Evolutionary conservation across 2,888 invertebrate species (phyloP).

Genomic region (Noctua fimbriata): DNA sequence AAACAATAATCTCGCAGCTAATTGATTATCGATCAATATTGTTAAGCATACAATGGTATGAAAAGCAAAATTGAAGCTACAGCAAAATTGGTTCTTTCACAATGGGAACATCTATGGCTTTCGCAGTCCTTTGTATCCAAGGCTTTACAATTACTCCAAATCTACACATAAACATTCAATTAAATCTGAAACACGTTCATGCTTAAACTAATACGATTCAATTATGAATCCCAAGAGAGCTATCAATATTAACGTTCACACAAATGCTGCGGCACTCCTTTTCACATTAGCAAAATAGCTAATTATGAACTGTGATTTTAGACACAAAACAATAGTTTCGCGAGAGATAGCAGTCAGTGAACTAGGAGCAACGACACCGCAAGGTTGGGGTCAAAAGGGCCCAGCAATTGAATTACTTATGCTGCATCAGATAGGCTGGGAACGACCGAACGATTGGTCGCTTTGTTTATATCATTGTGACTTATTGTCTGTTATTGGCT

Average conservation of each 20-base stretch:
- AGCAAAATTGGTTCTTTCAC: slow-evolving; percentile 13
- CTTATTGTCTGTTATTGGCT: slow-evolving; percentile 59
- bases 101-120: slow-evolving; percentile 13
- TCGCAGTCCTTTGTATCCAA: neutral
- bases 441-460: slow-evolving; percentile 48
- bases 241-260: neutral
- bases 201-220: neutral
- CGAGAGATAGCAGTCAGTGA: slow-evolving; percentile 48
- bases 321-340: slow-evolving; percentile 35
- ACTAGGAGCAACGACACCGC: slow-evolving; percentile 78
- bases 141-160: slow-evolving; percentile 7
- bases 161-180: neutral
- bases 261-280: neutral
- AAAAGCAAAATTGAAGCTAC: neutral
- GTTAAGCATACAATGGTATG: neutral
- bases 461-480: slow-evolving; percentile 64
- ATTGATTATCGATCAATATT: neutral
- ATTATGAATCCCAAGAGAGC: slow-evolving; percentile 6
- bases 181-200: neutral
- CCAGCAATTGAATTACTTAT: slow-evolving; percentile 75
- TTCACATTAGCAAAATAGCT: slow-evolving; percentile 7
- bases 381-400: slow-evolving; percentile 84
- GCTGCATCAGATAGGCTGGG: slow-evolving; percentile 41
- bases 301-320: slow-evolving; percentile 28
- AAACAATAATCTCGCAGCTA: neutral